phyloP scores from a whole-genome alignment of 2,797 vertebrate genomes.

The Oreochromis mossambicus region DNA sequence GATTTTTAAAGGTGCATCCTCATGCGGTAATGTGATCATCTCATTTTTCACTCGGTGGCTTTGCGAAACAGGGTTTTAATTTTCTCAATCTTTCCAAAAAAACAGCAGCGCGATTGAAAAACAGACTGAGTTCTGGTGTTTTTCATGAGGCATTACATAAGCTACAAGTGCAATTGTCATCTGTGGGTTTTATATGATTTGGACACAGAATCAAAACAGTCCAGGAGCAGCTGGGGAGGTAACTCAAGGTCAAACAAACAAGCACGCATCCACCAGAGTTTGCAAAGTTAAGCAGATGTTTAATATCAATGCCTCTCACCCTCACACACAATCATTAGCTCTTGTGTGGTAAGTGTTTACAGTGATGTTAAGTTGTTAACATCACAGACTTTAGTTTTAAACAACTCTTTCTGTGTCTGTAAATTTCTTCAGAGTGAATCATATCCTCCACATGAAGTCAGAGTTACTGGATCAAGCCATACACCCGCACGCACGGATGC shows the following conservation, averaged over 20 bases:
- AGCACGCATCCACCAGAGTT: neutral
- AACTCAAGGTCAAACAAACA: constrained; percentile 29
- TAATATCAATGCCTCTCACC: neutral
- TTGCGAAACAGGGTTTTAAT: neutral
- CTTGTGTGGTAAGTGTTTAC: constrained; percentile 10
- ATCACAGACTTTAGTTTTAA: neutral
- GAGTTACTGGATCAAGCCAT: neutral
- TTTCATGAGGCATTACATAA: constrained; percentile 22
- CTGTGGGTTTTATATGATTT: constrained; percentile 21
- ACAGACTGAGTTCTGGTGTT: neutral
- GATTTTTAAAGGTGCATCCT: constrained; percentile 42
- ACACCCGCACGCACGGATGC: neutral
- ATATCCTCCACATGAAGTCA: constrained; percentile 41
- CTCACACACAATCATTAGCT: neutral
- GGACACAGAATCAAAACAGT: constrained; percentile 4
- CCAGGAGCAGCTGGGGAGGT: constrained; percentile 23
- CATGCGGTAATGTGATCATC: constrained; percentile 3
- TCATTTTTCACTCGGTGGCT: neutral
- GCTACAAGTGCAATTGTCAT: constrained; percentile 6
- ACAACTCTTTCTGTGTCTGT: constrained; percentile 12
- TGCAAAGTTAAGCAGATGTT: neutral
- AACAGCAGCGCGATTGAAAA: neutral
- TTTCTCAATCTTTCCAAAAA: neutral
- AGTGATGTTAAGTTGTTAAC: constrained; percentile 19
- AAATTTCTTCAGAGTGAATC: constrained; percentile 52